Base-by-base conservation (phyloP, 2,113 vertebrate species). In the Festucalex cinctus region DNA sequence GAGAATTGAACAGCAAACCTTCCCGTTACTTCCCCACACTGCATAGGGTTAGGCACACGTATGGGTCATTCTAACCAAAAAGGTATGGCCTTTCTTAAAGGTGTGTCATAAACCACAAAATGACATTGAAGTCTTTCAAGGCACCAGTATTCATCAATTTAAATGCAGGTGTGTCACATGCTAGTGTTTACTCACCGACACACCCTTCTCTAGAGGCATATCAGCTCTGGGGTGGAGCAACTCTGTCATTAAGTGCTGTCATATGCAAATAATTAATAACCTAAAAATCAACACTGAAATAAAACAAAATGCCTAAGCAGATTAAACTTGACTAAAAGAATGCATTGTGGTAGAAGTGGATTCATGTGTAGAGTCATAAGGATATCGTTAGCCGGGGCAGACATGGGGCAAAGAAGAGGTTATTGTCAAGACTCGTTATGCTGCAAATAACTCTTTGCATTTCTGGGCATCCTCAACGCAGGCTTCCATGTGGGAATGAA, bases 331-430 rank as follows among this genome's bases (percentile, higher is more conserved):
- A 28, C 5, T 7, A 10, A 22, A 43, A 62, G n/a, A 24, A 43
- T 43, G 37, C 32, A 28, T 35, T 41, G 63, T 63, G 58, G 67
- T n/a, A 1, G 13, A 28, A 59, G n/a, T 41, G 37, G 66, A 81
- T 82, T 75, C 41, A 63, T 65, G 56, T 36, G 73, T 59, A 57
- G 10, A 59, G 83, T 86, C 83, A 82, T 70, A 65, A 67, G 71
- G 70, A 80, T 70, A 63, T 22, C 36, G 62, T 87, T 79, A 75
- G 68, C 37, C 17, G 54, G 57, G 58, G 62, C 46, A 20, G 59
- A 53, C 83, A 80, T 64, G 70, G 72, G 79, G 64, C 39, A 13
- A 67, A 79, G 78, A 84, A 76, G 75, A 67, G 51, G 43, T 7
- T 69, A 83, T 85, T 86, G 86, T 86, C 41, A 14, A 1, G 60